These are phyloP conservation scores for Auanema sp. DNA, from an alignment of 2,888 invertebrate genomes.

Conservation along the genomic window DNA sequence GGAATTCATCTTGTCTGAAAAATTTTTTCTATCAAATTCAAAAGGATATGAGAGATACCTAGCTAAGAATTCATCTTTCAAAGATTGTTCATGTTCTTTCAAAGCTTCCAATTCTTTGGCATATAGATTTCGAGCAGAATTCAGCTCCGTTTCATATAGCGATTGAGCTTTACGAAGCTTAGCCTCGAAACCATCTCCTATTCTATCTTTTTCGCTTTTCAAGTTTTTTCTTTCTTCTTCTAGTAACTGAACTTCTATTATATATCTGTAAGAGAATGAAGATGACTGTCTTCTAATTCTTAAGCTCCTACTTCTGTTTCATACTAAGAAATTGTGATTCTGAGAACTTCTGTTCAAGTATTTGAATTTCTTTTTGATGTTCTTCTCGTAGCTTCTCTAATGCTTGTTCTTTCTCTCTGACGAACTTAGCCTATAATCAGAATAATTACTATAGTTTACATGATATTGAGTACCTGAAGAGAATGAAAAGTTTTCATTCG, in stretches of 20 bases:
- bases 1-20: constrained; percentile 64
- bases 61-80: constrained; percentile 61
- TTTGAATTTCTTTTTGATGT: constrained; percentile 64
- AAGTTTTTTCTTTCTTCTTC: constrained; percentile 64
- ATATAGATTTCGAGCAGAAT: constrained; percentile 63
- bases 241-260: constrained; percentile 62
- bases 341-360: constrained; percentile 60
- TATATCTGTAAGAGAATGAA: constrained; percentile 46
- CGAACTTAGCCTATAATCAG: constrained; percentile 59
- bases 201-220: constrained; percentile 60
- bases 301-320: constrained; percentile 65
- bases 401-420: constrained; percentile 63
- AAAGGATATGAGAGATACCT: constrained; percentile 32
- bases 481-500: constrained; percentile 68
- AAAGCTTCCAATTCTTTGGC: constrained; percentile 61
- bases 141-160: constrained; percentile 62
- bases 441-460: neutral
- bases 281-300: too few relatives aligned
- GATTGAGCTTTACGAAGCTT: constrained; percentile 63
- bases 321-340: constrained; percentile 63
- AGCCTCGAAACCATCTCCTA: constrained; percentile 64
- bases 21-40: neutral
- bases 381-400: constrained; percentile 63
- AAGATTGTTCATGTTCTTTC: constrained; percentile 61
- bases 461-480: constrained; percentile 45